phyloP scores from a whole-genome alignment of 2,888 invertebrate genomes.

The Tetragonisca angustula region DNA sequence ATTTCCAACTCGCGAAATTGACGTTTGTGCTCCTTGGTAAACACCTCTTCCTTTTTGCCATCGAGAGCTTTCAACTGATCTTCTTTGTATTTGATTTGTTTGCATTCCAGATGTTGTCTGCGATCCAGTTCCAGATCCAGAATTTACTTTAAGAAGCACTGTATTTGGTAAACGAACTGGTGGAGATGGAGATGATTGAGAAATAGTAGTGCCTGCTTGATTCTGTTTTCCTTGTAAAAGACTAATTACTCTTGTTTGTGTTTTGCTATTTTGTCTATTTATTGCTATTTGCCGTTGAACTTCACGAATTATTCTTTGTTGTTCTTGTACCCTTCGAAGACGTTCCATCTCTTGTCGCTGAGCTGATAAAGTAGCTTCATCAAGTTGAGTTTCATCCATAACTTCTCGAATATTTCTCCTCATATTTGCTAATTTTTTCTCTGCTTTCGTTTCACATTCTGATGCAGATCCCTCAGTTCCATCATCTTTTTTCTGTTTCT shows the following conservation, averaged over 20 bases:
- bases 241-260: conserved; percentile 89
- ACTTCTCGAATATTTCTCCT: conserved; percentile 96
- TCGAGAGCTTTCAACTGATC: conserved; percentile 77
- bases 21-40: conserved; percentile 77
- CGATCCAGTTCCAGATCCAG: conserved; percentile 71
- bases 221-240: conserved; percentile 88
- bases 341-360: conserved; percentile 97
- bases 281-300: conserved; percentile 92
- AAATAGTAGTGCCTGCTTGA: conserved; percentile 78
- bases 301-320: conserved; percentile 92
- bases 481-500: conserved; percentile 81
- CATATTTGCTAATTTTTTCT: conserved; percentile 86
- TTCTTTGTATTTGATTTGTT: conserved; percentile 72
- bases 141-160: conserved; percentile 81
- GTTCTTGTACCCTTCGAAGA: conserved; percentile 92
- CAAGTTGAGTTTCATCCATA: conserved; percentile 96
- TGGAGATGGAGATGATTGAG: conserved; percentile 74
- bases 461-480: conserved; percentile 82
- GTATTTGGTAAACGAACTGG: conserved; percentile 81
- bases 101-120: conserved; percentile 68
- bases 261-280: conserved; percentile 88
- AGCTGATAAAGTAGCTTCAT: conserved; percentile 95
- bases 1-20: conserved; percentile 79
- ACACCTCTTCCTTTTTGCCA: conserved; percentile 81
- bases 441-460: conserved; percentile 80